Evolutionary conservation across 2,888 invertebrate genomes (phyloP).

Genomic region (Meliscaeva auricollis): DNA sequence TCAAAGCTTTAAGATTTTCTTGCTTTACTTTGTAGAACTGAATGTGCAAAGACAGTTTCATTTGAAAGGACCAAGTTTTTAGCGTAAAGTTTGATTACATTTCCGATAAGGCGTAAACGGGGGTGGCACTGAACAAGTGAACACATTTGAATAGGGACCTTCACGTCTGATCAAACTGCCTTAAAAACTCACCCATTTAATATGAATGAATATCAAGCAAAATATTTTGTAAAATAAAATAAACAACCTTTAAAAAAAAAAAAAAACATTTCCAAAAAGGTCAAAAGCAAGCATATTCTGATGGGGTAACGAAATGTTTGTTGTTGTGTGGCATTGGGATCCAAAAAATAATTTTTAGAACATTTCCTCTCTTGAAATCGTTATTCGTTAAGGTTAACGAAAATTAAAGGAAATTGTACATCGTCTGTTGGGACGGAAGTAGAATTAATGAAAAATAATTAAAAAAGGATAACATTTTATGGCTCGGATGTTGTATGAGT

Average conservation of each 20-base stretch:
- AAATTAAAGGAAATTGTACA: slow-evolving; percentile 56
- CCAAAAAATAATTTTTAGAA: slow-evolving; percentile 54
- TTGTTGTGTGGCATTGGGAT: slow-evolving; percentile 19
- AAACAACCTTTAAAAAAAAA: slow-evolving; percentile 2
- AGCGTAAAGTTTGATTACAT: slow-evolving; percentile 69
- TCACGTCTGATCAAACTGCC: slow-evolving; percentile 44
- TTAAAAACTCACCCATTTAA: slow-evolving; percentile 37
- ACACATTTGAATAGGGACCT: slow-evolving; percentile 22
- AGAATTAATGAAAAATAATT: slow-evolving; percentile 62
- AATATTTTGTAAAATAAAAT: slow-evolving; percentile 42
- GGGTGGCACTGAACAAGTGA: slow-evolving; percentile 37
- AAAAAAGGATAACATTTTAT: slow-evolving; percentile 63
- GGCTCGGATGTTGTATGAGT: slow-evolving; percentile 4
- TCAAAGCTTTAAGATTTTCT: not conserved
- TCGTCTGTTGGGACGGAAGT: slow-evolving; percentile 46
- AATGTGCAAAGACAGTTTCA: slow-evolving; percentile 4
- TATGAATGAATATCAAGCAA: slow-evolving; percentile 43
- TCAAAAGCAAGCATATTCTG: not conserved
- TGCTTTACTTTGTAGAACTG: not conserved
- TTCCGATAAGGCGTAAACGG: slow-evolving; percentile 56
- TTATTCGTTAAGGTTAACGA: slow-evolving; percentile 19
- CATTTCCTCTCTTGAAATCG: slow-evolving; percentile 29
- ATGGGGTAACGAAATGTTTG: slow-evolving; percentile 27
- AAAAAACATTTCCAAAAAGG: slow-evolving; percentile 7
- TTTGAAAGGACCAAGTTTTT: slow-evolving; percentile 54